Evolutionary conservation across 2,888 invertebrate species (phyloP).

Genomic region (Drosophila neutralis): DNA sequence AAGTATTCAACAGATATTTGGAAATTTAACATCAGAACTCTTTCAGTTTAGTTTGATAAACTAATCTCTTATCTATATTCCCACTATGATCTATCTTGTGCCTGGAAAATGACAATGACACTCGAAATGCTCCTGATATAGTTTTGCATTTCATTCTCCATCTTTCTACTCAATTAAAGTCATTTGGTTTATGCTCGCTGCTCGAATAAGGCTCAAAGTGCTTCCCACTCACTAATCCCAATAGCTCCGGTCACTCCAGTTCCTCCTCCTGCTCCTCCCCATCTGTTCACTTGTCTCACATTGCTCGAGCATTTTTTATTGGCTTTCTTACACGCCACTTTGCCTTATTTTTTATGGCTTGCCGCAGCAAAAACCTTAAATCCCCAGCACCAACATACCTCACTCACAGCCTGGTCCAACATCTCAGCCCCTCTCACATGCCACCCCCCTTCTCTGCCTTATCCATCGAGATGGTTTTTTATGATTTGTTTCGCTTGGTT

Average conservation of each 20-base stretch:
- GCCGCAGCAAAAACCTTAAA: slow-evolving; percentile 61
- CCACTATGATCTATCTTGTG: neutral
- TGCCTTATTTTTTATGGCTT: slow-evolving; percentile 64
- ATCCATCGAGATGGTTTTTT: slow-evolving; percentile 50
- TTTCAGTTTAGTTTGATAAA: neutral
- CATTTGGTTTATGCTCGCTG: slow-evolving; percentile 23
- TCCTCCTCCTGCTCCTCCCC: slow-evolving; percentile 10
- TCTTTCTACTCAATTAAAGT: slow-evolving; percentile 47
- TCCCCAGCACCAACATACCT: slow-evolving; percentile 40
- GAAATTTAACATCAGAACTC: neutral
- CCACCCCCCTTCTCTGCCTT: neutral
- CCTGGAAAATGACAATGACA: neutral
- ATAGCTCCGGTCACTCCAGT: slow-evolving; percentile 23
- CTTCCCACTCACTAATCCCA: slow-evolving; percentile 58
- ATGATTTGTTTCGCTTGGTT: slow-evolving; percentile 71
- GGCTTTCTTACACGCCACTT: slow-evolving; percentile 66
- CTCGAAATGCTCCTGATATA: slow-evolving; percentile 3
- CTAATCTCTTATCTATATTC: neutral
- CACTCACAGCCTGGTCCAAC: neutral
- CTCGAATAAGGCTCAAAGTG: slow-evolving; percentile 25
- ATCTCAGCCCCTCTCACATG: neutral
- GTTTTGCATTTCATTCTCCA: slow-evolving; percentile 19
- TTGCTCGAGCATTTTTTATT: slow-evolving; percentile 62
- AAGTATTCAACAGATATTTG: neutral
- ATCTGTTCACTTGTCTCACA: slow-evolving; percentile 53